Evolutionary conservation across 1,140 invertebrate species (phyloP).

Genomic region (Leptinotarsa lineolata): DNA sequence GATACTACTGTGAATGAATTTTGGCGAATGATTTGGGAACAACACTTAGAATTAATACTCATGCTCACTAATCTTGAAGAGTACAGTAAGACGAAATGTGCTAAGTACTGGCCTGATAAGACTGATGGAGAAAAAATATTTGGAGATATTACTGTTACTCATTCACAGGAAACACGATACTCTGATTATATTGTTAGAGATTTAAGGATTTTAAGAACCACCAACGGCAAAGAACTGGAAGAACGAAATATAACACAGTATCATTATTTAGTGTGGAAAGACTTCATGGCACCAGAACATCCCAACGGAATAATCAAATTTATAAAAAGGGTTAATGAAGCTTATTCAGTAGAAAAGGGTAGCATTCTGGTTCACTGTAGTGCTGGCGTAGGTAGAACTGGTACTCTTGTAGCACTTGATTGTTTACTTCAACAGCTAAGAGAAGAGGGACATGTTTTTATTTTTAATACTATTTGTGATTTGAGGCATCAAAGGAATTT

Average conservation of each 20-base stretch:
- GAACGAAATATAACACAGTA: conserved; percentile 83
- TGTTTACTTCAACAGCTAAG: conserved; percentile 82
- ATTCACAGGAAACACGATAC: conserved; percentile 75
- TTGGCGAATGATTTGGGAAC: conserved; percentile 98
- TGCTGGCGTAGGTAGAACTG: conserved; percentile 90
- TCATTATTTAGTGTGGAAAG: conserved; percentile 94
- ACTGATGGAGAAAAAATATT: conserved; percentile 75
- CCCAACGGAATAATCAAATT: conserved; percentile 88
- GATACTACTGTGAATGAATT: conserved; percentile 92
- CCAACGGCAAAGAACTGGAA: conserved; percentile 65
- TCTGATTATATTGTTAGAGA: conserved; percentile 83
- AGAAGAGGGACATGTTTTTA: conserved; percentile 80
- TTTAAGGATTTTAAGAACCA: conserved; percentile 65
- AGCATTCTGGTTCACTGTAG: conserved; percentile 91
- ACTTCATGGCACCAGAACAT: conserved; percentile 91
- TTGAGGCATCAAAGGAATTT: conserved; percentile 89
- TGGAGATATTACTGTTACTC: conserved; percentile 77
- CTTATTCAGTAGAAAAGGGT: conserved; percentile 78
- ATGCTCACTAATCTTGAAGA: conserved; percentile 95
- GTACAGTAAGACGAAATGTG: conserved; percentile 91
- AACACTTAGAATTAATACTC: conserved; percentile 86
- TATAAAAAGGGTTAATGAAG: conserved; percentile 86
- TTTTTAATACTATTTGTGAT: conserved; percentile 89
- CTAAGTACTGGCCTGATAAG: conserved; percentile 91
- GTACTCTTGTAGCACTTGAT: conserved; percentile 88